phyloP scores from a whole-genome alignment of 2,113 vertebrate genomes.

The Pollachius pollachius region DNA sequence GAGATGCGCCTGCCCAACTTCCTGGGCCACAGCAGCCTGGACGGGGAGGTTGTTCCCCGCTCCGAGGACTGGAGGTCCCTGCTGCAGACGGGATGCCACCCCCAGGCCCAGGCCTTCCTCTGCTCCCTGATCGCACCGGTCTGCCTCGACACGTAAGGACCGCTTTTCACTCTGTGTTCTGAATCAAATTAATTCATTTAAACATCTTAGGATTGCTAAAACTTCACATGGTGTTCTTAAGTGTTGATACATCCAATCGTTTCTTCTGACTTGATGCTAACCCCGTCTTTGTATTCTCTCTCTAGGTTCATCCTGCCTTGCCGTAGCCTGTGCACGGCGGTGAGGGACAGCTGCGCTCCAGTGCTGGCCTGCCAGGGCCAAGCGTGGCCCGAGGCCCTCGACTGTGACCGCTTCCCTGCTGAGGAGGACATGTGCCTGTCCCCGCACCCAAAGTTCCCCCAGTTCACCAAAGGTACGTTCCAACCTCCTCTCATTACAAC shows the following conservation, averaged over 20 bases:
- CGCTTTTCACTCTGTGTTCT: background rate
- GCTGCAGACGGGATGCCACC: slow-evolving; percentile 79
- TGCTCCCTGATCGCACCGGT: slow-evolving; percentile 85
- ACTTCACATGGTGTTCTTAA: too few relatives aligned
- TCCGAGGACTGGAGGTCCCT: slow-evolving; percentile 81
- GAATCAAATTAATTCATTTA: too few relatives aligned
- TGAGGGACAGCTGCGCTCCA: slow-evolving; percentile 80
- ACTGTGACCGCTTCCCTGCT: slow-evolving; percentile 80
- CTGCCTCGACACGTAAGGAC: slow-evolving; percentile 87
- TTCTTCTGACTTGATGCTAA: too few relatives aligned
- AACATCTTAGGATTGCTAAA: too few relatives aligned
- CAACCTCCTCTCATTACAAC: too few relatives aligned
- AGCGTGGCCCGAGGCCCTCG: slow-evolving; percentile 77
- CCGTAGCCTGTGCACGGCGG: slow-evolving; percentile 79
- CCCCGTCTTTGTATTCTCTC: background rate
- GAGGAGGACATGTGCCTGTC: slow-evolving; percentile 82
- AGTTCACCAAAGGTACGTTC: slow-evolving; percentile 76
- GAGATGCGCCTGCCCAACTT: slow-evolving; percentile 91
- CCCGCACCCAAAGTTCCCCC: slow-evolving; percentile 69
- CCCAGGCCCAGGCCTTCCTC: slow-evolving; percentile 80
- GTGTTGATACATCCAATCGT: too few relatives aligned
- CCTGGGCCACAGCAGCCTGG: slow-evolving; percentile 83
- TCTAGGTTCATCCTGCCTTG: slow-evolving; percentile 86
- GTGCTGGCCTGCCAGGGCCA: slow-evolving; percentile 81
- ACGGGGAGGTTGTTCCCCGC: slow-evolving; percentile 77